Evolutionary conservation across 2,888 invertebrate species (phyloP), one percentile per base, ranked within the genome.

Genomic region (Torymus aiolomorphi): DNA sequence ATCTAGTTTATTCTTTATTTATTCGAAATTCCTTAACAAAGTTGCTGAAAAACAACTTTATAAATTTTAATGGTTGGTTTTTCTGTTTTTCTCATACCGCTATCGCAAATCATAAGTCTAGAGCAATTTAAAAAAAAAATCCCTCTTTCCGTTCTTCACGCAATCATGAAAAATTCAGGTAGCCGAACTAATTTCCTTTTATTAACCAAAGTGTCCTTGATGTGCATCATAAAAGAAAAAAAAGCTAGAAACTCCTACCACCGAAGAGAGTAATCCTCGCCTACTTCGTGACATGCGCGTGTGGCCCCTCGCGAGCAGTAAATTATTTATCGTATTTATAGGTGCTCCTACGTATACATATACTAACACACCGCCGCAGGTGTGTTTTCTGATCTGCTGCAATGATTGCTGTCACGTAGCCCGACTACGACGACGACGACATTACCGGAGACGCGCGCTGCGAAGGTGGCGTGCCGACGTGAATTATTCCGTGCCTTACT

Each of bases 401-500:
- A 18, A 73, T 81, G 87, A 88, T 88, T 87, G 82, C 74, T 79
- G 85, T 85, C 87, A 86, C 86, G 86, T 86, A 85, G 70, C 71
- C 77, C 82, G 80, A 20, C 78, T 42, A 42, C 42, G 42, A 42
- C 84, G 83, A 83, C 82, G 83, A 31, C 51, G 80, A 63, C 31
- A 42, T 57, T 54, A 54, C 56, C 52, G 54, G 13, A 24, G 76
- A 42, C 20, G 56, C 49, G 56, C 51, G 16, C 78, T 83, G 83
- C 80, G 82, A 86, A 87, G 86, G 84, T 88, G 84, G 87, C 88
- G 86, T 88, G 88, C 83, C 84, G 81, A 84, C 85, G 8, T 63
- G 85, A 87, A 88, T 88, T 86, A 87, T 88, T 85, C 86, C 52
- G 86, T 83, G 84, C 85, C 87, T 87, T 87, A 86, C 85, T 86